Evolutionary conservation across 2,113 vertebrate genomes (phyloP).

Genomic region (Procavia capensis): DNA sequence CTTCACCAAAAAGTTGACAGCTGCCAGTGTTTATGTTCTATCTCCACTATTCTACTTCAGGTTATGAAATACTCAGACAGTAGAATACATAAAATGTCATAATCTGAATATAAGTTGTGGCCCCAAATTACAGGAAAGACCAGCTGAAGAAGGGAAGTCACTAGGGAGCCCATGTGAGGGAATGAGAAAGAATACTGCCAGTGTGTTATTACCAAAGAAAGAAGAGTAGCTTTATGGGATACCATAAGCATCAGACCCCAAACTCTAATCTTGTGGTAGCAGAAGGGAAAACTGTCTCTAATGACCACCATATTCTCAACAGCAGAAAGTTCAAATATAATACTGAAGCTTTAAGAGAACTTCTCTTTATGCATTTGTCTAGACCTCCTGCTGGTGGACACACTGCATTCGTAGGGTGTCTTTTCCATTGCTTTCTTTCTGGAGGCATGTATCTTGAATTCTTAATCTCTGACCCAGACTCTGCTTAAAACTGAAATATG

Average conservation of each 20-base stretch:
- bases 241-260: not conserved
- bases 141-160: not conserved
- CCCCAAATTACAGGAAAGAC: not conserved
- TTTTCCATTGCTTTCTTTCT: not conserved
- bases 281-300: not conserved
- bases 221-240: not conserved
- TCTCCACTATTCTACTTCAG: not conserved
- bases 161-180: not conserved
- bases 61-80: not conserved
- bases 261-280: not conserved
- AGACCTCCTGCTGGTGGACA: not conserved
- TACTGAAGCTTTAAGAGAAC: not conserved
- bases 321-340: not conserved
- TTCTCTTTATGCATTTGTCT: not conserved
- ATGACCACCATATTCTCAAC: not conserved
- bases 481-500: not conserved
- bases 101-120: not conserved
- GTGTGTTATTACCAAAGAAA: not conserved
- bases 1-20: not conserved
- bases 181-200: not conserved
- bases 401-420: not conserved
- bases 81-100: not conserved
- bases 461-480: not conserved
- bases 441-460: not conserved
- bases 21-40: not conserved